These are phyloP conservation scores for Neoitamus cyanurus DNA, from an alignment of 2,888 invertebrate species.

Conservation along the genomic window DNA sequence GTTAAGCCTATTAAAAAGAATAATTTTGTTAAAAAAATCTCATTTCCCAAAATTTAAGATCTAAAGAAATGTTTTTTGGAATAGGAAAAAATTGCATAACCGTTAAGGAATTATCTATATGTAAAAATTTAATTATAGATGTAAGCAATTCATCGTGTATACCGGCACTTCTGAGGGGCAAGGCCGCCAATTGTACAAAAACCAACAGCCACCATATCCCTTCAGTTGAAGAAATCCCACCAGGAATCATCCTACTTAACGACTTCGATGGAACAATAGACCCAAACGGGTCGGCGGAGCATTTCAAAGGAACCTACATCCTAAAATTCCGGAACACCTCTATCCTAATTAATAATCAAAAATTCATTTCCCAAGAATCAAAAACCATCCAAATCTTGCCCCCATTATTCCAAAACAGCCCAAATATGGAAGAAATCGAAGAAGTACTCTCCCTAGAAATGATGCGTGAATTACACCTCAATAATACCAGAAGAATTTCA, in stretches of 20 bases:
- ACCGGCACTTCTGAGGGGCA: not conserved
- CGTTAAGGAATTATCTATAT: not conserved
- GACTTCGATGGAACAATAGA: not conserved
- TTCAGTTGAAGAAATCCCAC: not conserved
- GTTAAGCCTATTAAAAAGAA: too few species aligned
- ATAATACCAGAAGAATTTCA: not conserved
- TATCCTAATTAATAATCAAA: too few species aligned
- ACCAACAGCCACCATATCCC: not conserved
- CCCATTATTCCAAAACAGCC: too few species aligned
- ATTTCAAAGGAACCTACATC: too few species aligned
- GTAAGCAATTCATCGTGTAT: not conserved
- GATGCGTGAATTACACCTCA: slow-evolving; percentile 25
- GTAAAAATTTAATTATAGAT: not conserved
- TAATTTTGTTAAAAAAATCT: too few species aligned
- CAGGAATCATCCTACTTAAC: not conserved
- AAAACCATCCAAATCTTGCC: too few species aligned
- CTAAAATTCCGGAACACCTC: too few species aligned
- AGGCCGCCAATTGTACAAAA: not conserved
- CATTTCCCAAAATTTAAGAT: too few species aligned
- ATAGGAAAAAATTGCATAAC: not conserved
- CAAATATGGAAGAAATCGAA: too few species aligned
- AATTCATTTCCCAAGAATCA: too few species aligned
- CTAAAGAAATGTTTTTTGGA: too few species aligned
- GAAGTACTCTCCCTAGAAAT: slow-evolving; percentile 23
- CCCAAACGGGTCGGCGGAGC: too few species aligned